Conservation (phyloP, 2,888 invertebrate species). For the Rotaria magnacalcarata region DNA sequence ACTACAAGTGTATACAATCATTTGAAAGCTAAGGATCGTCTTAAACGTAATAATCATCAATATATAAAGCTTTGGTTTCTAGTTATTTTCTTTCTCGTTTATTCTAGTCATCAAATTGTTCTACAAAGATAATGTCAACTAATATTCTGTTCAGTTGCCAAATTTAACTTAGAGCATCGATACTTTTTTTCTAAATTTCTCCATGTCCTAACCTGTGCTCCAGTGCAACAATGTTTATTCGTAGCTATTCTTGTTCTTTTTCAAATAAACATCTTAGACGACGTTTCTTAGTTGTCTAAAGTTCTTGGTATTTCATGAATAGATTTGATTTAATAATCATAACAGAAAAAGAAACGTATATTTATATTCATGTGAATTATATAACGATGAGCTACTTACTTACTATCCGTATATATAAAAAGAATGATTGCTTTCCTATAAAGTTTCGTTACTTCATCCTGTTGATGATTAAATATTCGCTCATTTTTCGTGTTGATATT, state of each 20-base stretch:
- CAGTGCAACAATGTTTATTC: neutral
- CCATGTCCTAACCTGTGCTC: neutral
- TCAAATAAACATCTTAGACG: neutral
- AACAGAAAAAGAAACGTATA: neutral
- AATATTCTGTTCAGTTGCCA: neutral
- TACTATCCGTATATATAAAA: too few species aligned
- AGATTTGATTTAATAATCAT: neutral
- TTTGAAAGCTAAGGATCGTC: slow-evolving; percentile 17
- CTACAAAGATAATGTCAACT: slow-evolving; percentile 17
- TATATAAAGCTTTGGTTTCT: neutral
- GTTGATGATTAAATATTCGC: too few species aligned
- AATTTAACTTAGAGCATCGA: neutral
- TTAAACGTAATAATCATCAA: neutral
- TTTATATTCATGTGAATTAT: too few species aligned
- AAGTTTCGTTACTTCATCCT: too few species aligned
- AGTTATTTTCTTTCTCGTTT: neutral
- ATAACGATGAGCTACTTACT: too few species aligned
- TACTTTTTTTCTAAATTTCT: neutral
- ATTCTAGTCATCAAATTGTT: neutral
- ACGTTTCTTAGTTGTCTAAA: neutral
- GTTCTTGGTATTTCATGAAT: neutral
- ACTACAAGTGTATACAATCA: neutral
- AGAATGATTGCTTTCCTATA: too few species aligned
- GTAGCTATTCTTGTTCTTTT: neutral
- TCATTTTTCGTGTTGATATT: too few species aligned